Evolutionary conservation across 2,113 vertebrate genomes (phyloP), one percentile per base, ranked within the genome.

Genomic region (Nerophis lumbriciformis): DNA sequence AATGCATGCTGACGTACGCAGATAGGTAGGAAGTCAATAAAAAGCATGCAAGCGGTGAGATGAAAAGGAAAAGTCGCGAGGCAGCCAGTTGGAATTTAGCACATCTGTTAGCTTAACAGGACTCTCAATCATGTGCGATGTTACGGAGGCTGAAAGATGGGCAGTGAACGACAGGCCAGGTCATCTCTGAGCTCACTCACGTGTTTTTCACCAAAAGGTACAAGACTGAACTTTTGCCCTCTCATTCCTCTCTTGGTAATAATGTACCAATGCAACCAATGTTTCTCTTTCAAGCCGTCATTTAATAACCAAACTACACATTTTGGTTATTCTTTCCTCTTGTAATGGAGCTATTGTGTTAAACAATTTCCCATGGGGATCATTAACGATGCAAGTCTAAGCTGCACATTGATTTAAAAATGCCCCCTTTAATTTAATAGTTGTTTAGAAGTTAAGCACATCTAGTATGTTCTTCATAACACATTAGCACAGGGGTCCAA

Each of bases 21-120:
- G 79, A 84, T 77, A 78, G 83, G 84, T 87, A 85, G 86, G 82
- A 88, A 87, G 86, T 86, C 76, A 79, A 79, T 85, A 75, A 87
- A 86, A 84, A 75, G 61, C 60, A 69, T 75, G 66, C 58, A 68
- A 69, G 75, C 53, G 61, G 71, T 12, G 81, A 78, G 76, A 85
- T 87, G 78, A 89, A 85, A 87, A 77, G 59, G 73, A 60, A 21
- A 10, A 62, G 67, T 61, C 2, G 47, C 56, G 73, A 80, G 78
- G 68, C 64, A 73, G 69, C 66, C 44, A 61, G 66, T 52, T 80
- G 80, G 84, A 84, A 84, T 87, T 73, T 79, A 71, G 58, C 84
- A 87, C 81, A 85, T 88, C 85, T 89, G 85, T 82, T 78, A 58
- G 53, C 74, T 77, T 85, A 77, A 78, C 71, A 69, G 72, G 65